Evolutionary conservation across 1,140 invertebrate species (phyloP), one percentile per base, ranked within the genome.

Genomic region (Scaptomyza pallida): DNA sequence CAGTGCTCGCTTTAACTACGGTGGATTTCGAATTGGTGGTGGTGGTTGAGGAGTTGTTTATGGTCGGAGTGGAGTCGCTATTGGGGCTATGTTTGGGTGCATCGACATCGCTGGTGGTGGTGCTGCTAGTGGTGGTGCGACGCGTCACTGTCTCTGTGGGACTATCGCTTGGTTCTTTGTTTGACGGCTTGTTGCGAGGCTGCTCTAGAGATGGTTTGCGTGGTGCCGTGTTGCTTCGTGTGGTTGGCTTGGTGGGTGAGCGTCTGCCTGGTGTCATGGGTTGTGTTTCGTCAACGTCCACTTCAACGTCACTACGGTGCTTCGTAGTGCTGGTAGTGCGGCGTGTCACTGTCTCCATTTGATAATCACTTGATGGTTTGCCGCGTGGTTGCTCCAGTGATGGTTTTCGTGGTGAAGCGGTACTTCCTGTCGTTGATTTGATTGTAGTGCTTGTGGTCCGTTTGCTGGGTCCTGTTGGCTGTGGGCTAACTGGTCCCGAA

Each of bases 1-100:
- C 78, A 61, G 72, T 80, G 65, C 79, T 75, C 48, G 72, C 69
- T 50, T 73, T 74, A 70, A 67, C 70, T 62, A 69, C 60, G 35
- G 60, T 73, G 21, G 50, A 64, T 26, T 35, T 75, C 40, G 60
- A 71, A 52, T 15, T 72, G 37, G 48, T 51, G 44, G 43, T 64
- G 30, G 45, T 51, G 44, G 43, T 64, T 19, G 45, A 17, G 37
- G 9, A 26, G 23, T 4, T 30, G 5, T 30, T 63, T 37, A 21
- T 60, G 50, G 23, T 63, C n/a, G n/a, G n/a, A 50, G 35, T 72
- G 59, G 33, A 44, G 52, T 48, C 33, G 33, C 33, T 37, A 2
- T 30, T 8, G 15, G 50, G 50, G 40, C 51, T 55, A 6, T 40
- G 51, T 9, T 8, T 55, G n/a, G 21, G 52, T n/a, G 37, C 37